Evolutionary conservation across 92 coral and sea anemone genomes (phyloP), one percentile per base, ranked within the genome.

Genomic region (Virgularia gustaviana): DNA sequence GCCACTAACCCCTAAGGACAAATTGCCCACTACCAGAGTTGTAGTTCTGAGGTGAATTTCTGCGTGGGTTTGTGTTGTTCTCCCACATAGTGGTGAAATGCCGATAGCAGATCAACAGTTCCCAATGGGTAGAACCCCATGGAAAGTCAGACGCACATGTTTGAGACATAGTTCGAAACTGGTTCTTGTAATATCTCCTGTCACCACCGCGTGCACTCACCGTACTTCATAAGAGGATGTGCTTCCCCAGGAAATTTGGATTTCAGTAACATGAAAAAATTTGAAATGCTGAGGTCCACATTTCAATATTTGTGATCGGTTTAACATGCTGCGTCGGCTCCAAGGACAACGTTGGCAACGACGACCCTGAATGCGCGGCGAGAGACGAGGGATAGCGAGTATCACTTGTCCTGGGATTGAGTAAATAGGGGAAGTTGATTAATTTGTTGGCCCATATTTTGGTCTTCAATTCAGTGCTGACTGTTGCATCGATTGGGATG

Each of bases 381-480:
- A 28, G 42, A 37, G 72, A 54, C 6, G 31, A 58, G 16, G 36
- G 72, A 39, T 51, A 36, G 15, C 39, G 9, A 10, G 51, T 42
- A 42, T 42, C 61, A 25, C 33, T 47, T 22, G 36, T 38, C 12
- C 36, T 27, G 34, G 66, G 36, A 28, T 16, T 53, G 2, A 77
- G 16, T 20, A 77, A 49, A 27, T 54, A 49, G 15, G 70, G 65
- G 34, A 78, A 72, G n/a, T 83, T 73, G 33, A 71, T 15, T 55
- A 37, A 78, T 49, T 83, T 74, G 47, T 82, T 70, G 33, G 73
- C 73, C 79, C 80, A 83, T 12, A 83, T 83, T 41, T 83, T 83
- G n/a, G 76, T 72, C 77, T 73, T 83, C 12, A 78, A 57, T 55
- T 78, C 73, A 15, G 64, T 24, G 29, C 49, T 34, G 15, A 83